phyloP scores from a whole-genome alignment of 2,113 vertebrate species.

The Chaenogobius annularis region DNA sequence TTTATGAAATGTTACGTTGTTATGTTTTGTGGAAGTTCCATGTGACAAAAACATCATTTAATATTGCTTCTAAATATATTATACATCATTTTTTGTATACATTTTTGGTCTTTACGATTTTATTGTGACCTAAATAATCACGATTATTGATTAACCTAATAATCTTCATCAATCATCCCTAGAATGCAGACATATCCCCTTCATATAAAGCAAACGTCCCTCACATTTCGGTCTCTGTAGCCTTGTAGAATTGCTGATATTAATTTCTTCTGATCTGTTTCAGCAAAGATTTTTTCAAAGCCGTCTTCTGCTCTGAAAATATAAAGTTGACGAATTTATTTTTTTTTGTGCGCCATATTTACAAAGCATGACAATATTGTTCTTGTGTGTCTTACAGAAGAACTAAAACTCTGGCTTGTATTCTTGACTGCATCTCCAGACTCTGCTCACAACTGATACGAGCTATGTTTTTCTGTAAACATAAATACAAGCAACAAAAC shows the following conservation, averaged over 20 bases:
- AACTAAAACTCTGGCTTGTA: constrained; percentile 77
- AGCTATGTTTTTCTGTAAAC: constrained; percentile 69
- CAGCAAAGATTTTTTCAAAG: constrained; percentile 43
- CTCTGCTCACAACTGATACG: constrained; percentile 68
- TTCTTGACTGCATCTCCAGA: constrained; percentile 58
- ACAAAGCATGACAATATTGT: neutral
- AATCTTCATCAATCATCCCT: too few relatives aligned
- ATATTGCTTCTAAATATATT: too few relatives aligned
- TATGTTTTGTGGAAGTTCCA: too few relatives aligned
- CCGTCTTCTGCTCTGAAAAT: constrained; percentile 62
- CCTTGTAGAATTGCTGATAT: constrained; percentile 27
- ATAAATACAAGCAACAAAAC: neutral
- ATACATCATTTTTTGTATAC: too few relatives aligned
- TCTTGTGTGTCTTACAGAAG: constrained; percentile 77
- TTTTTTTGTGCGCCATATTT: neutral
- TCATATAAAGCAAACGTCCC: constrained; percentile 31
- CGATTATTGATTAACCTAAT: too few relatives aligned
- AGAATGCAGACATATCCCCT: constrained; percentile 14
- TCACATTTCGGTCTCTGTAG: constrained; percentile 55
- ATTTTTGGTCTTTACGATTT: too few relatives aligned
- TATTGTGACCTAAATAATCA: too few relatives aligned
- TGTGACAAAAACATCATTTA: too few relatives aligned
- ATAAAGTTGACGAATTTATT: constrained; percentile 41
- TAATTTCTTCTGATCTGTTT: constrained; percentile 14
- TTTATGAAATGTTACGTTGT: too few relatives aligned